Evolutionary conservation across 2,888 invertebrate genomes (phyloP), one percentile per base, ranked within the genome.

Genomic region (Troides aeacus): DNA sequence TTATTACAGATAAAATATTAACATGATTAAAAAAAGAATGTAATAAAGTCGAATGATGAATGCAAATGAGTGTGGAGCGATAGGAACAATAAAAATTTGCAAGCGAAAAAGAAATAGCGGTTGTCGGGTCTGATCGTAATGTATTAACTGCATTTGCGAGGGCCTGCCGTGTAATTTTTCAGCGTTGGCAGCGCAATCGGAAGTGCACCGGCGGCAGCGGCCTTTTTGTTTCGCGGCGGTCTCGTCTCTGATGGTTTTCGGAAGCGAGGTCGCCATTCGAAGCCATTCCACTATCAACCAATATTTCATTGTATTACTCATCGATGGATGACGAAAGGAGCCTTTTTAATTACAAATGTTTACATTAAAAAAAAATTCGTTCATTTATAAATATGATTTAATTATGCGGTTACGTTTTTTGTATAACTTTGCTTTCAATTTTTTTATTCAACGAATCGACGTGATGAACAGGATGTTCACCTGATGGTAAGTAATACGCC

Each of bases 171-270:
- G 88, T 88, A 90, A 92, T 92, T 91, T 92, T 92, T 92, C 91
- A 92, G 85, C 83, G 86, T 79, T 86, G 87, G 83, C 89, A 87
- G 80, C 84, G 87, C 90, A 92, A 89, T 90, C 90, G 92, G 91
- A 91, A 89, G 87, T 83, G 84, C 84, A 85, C 85, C 85, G 86
- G 86, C 84, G 86, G 79, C 86, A 80, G 79, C 79, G 78, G 84
- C 84, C 87, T 90, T 92, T 92, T 91, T 92, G 90, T 90, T 90
- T 88, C 84, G 82, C 78, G 76, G 77, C 79, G 79, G 81, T 78
- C 81, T 81, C 79, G 79, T 76, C 79, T 79, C 80, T 85, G 89
- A 90, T 88, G 90, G 88, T 79, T 87, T 87, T 89, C 92, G 91
- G 91, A 92, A 91, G 88, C 81, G 84, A 87, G 86, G 84, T 88